Evolutionary conservation across 2,888 invertebrate species (phyloP).

Genomic region (Himalopsyche kuldschensis): DNA sequence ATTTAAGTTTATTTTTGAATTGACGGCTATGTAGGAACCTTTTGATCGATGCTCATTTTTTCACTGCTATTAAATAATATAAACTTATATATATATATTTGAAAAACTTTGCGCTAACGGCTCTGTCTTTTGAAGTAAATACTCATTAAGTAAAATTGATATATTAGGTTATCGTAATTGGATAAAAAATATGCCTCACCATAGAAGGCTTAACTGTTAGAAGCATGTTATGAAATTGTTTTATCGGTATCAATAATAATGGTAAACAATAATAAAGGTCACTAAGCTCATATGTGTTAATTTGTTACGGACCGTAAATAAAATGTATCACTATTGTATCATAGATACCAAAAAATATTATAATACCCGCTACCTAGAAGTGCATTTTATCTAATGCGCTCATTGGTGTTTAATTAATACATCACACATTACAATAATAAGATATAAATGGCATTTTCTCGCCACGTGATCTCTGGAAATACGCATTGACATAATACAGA

Average conservation of each 20-base stretch:
- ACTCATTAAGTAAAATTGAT: neutral
- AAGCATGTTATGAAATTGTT: neutral
- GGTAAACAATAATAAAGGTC: neutral
- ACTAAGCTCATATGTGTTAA: slow-evolving; percentile 5
- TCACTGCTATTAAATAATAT: neutral
- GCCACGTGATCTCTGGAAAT: neutral
- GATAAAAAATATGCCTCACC: neutral
- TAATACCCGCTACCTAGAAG: neutral
- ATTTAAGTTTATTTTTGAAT: neutral
- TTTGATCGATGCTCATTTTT: slow-evolving; percentile 33
- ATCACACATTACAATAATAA: neutral
- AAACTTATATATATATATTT: neutral
- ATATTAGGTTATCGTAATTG: neutral
- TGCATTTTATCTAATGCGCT: slow-evolving; percentile 2
- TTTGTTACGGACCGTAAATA: slow-evolving; percentile 23
- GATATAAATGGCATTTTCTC: neutral
- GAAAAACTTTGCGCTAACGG: neutral
- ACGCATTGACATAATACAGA: neutral
- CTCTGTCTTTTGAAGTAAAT: neutral
- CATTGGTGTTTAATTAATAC: neutral
- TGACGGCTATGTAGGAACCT: slow-evolving; percentile 15
- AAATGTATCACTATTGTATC: slow-evolving; percentile 21
- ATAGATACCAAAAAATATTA: neutral
- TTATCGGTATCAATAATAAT: neutral
- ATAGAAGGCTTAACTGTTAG: neutral